Base-by-base conservation (phyloP, 2,113 vertebrate genomes). In the Puffinus mauretanicus region DNA sequence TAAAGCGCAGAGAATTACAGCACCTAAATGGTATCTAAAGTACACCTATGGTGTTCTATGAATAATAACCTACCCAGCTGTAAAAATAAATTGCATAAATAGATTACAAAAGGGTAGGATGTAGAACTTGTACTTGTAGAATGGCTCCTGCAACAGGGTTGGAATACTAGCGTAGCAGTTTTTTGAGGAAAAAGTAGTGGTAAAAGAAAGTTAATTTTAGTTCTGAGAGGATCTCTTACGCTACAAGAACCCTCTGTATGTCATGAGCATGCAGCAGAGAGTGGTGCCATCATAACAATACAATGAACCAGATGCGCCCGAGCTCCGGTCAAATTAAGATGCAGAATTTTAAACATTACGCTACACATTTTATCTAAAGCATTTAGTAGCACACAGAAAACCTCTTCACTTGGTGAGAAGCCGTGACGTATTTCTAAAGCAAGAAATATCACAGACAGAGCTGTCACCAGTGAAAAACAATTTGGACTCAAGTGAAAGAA, bases 401-500 rank as follows among this genome's bases (percentile, higher is more conserved):
- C 7, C 12, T 69, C 47, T 55, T 82, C 47, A 5, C 42, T 42
- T 51, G 66, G 52, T 86, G 51, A 94, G 69, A 82, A 79, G 36
- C 34, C 2, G 3, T 58, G 55, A 42, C 12, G 5, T 62, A 27
- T 65, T 94, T 87, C 47, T 88, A 82, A 87, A 55, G 27, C 32
- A 79, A 96, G 73, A 96, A 94, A 86, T 87, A 70, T 24, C 80
- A 82, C 25, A 93, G 58, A 78, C 38, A 62, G 46, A 73, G 46
- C 82, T 88, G 93, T 95, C 88, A 94, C 22, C 44, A 85, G 20
- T 65, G 46, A 76, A 78, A 91, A 86, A 65, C 67, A 82, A 20
- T 88, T 90, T 96, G 86, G 71, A 75, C 75, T 92, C 40, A 34
- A 83, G 54, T 84, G 84, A 92, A 96, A 93, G 64, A 92, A 92